Conservation (phyloP, 2,113 vertebrate genomes). For the Bubo bubo region DNA sequence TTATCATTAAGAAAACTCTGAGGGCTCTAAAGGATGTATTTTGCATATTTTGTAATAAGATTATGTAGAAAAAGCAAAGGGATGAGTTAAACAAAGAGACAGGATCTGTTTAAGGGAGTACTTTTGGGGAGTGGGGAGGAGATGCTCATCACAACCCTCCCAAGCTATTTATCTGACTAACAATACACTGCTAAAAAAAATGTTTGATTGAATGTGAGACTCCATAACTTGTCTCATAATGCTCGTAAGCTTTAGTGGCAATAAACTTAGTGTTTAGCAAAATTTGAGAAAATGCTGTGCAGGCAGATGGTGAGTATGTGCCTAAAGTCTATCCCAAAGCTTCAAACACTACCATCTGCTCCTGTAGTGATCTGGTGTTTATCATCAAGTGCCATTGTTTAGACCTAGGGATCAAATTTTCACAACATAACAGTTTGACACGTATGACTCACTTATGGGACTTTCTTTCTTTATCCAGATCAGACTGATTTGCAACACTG, state of each 20-base stretch:
- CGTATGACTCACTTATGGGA: neutral
- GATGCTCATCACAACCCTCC: neutral
- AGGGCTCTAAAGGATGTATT: neutral
- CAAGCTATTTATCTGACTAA: neutral
- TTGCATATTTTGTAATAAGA: neutral
- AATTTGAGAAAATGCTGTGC: conserved; percentile 64
- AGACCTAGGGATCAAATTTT: conserved; percentile 32
- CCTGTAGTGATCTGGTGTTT: neutral
- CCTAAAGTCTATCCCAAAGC: conserved; percentile 69
- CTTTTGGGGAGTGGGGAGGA: neutral
- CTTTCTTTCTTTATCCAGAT: neutral
- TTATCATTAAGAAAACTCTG: neutral
- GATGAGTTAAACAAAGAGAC: neutral
- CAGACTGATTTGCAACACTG: neutral
- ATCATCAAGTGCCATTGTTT: conserved; percentile 47
- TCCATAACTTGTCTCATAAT: conserved; percentile 58
- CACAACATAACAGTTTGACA: conserved; percentile 1
- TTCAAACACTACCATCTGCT: conserved; percentile 68
- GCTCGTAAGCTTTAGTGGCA: conserved; percentile 50
- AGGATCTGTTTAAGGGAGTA: neutral
- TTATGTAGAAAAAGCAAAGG: neutral
- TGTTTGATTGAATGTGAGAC: conserved; percentile 15
- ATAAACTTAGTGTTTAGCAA: conserved; percentile 68
- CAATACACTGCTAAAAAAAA: conserved; percentile 45
- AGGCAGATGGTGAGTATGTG: conserved; percentile 63